Evolutionary conservation across 2,113 vertebrate species (phyloP).

Genomic region (Neotoma lepida): DNA sequence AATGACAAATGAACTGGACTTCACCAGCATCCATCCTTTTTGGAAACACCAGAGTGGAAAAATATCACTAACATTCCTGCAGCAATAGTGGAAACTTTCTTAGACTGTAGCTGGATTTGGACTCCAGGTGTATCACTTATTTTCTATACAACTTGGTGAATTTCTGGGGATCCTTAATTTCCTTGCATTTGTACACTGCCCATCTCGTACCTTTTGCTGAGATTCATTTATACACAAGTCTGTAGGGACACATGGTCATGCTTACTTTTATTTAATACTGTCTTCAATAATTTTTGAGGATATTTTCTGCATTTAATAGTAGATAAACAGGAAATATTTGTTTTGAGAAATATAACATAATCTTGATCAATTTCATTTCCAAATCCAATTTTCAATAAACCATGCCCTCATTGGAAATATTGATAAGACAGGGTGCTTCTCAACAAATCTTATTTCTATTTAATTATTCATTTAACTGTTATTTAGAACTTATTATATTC

Average conservation of each 20-base stretch:
- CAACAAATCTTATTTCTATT: not conserved
- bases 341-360: not conserved
- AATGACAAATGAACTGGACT: constrained; percentile 52
- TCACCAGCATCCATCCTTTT: constrained; percentile 26
- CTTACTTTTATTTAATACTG: not conserved
- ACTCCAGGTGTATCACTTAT: not conserved
- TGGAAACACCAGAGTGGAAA: constrained; percentile 26
- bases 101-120: not conserved
- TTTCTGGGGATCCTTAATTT: constrained; percentile 19
- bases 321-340: not conserved
- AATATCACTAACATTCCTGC: not conserved
- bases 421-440: not conserved
- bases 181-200: not conserved
- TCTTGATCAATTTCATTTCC: not conserved
- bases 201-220: not conserved
- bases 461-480: not conserved
- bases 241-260: not conserved
- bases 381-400: not conserved
- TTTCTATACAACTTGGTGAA: not conserved
- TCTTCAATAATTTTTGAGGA: not conserved
- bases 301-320: not conserved
- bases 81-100: not conserved
- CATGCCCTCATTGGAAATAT: not conserved
- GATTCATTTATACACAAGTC: not conserved
- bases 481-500: not conserved